phyloP scores from a whole-genome alignment of 2,888 invertebrate genomes.

The Bedellia somnulentella region DNA sequence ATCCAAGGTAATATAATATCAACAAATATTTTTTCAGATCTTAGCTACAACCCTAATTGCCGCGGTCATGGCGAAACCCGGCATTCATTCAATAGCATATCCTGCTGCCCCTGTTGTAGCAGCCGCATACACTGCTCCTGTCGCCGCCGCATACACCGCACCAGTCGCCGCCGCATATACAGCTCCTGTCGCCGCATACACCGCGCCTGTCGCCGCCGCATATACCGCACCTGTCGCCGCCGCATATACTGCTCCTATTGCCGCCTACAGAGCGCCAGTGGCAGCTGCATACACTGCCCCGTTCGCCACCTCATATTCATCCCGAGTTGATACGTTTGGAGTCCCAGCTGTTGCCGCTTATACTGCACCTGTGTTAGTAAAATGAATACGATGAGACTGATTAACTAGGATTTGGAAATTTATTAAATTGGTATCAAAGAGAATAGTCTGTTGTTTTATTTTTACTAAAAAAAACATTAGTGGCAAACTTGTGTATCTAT shows the following conservation, averaged over 20 bases:
- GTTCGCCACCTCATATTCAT: slow-evolving; percentile 6
- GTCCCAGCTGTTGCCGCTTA: slow-evolving; percentile 1
- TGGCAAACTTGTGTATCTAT: no score
- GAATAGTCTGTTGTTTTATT: no score
- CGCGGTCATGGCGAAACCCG: slow-evolving; percentile 27
- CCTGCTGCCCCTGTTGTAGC: slow-evolving; percentile 16
- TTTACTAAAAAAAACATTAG: no score
- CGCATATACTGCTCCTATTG: slow-evolving; percentile 19
- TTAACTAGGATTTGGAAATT: no score
- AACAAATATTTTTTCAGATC: no score
- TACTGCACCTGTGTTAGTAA: no score
- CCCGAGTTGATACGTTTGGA: not conserved
- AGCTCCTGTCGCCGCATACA: slow-evolving; percentile 20
- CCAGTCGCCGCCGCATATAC: slow-evolving; percentile 20
- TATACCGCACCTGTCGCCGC: slow-evolving; percentile 23
- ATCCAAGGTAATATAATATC: no score
- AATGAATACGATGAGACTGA: no score
- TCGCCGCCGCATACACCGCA: slow-evolving; percentile 24
- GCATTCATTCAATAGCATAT: slow-evolving; percentile 16
- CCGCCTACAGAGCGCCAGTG: slow-evolving; percentile 11
- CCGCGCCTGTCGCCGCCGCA: slow-evolving; percentile 25
- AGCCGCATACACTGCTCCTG: slow-evolving; percentile 19
- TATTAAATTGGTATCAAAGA: no score
- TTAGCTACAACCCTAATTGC: slow-evolving; percentile 18
- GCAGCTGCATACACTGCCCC: slow-evolving; percentile 13